phyloP scores from a whole-genome alignment of 2,797 vertebrate genomes.

The Rhynchotus rufescens region DNA sequence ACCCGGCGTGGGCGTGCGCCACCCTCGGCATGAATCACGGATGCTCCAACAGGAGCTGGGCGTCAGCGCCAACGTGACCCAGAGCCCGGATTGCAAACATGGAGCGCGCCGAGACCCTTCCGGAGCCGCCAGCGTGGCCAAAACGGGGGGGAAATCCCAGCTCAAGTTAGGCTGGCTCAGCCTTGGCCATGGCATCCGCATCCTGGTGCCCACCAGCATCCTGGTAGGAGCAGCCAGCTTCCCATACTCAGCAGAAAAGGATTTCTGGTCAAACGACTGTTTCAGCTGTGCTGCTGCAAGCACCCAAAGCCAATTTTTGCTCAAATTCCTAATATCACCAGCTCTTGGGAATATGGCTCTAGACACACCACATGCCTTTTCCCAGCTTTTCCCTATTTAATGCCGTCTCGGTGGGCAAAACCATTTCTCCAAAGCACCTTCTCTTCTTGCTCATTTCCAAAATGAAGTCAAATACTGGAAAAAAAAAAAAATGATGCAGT shows the following conservation, averaged over 20 bases:
- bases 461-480: no score
- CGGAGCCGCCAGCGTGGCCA: fast-evolving
- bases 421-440: not conserved
- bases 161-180: fast-evolving
- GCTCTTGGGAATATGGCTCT: not conserved
- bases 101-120: not conserved
- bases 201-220: no score
- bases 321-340: not conserved
- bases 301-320: not conserved
- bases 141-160: fast-evolving
- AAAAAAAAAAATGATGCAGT: no score
- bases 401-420: not conserved
- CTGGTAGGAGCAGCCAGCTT: not conserved
- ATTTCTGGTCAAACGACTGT: not conserved
- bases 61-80: not conserved
- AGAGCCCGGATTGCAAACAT: not conserved
- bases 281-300: not conserved
- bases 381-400: not conserved
- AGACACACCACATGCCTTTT: fast-evolving
- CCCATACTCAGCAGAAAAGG: not conserved
- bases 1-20: constrained; percentile 17
- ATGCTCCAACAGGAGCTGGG: not conserved
- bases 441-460: fast-evolving
- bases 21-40: constrained; percentile 26
- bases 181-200: no score